These are phyloP conservation scores for Ips nitidus DNA, from an alignment of 1,140 invertebrate species.

Conservation along the genomic window DNA sequence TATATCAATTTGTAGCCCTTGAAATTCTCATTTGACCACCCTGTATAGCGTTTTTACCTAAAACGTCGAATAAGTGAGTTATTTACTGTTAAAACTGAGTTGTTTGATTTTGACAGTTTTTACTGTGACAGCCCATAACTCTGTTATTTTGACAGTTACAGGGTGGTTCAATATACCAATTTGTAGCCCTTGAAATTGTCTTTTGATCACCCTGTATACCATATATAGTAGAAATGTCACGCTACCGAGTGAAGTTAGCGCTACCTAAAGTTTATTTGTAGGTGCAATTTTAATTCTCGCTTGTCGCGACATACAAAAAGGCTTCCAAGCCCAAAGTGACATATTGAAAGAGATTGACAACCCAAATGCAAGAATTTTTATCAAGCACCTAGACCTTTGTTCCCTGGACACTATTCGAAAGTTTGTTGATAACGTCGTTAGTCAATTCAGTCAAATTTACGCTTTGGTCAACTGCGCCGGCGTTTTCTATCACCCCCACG, in stretches of 20 bases:
- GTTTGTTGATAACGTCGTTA: slow-evolving; percentile 43
- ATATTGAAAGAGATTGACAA: slow-evolving; percentile 46
- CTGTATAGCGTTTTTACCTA: no score
- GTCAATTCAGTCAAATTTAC: slow-evolving; percentile 47
- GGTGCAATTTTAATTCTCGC: slow-evolving; percentile 58
- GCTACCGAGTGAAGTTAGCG: not conserved
- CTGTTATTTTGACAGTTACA: no score
- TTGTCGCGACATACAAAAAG: slow-evolving; percentile 57
- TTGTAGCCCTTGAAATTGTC: no score
- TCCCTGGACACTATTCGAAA: slow-evolving; percentile 46
- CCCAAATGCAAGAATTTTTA: slow-evolving; percentile 47
- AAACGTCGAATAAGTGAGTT: no score
- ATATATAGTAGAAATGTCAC: not conserved
- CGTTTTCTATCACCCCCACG: slow-evolving; percentile 59
- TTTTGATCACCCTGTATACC: not conserved
- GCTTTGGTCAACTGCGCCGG: slow-evolving; percentile 66
- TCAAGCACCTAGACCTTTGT: slow-evolving; percentile 47
- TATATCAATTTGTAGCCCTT: no score
- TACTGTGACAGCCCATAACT: no score
- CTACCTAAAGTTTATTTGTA: slow-evolving; percentile 40
- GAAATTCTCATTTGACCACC: no score
- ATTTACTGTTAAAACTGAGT: no score
- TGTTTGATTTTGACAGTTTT: no score
- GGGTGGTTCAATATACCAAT: no score
- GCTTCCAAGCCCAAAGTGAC: slow-evolving; percentile 51